Evolutionary conservation across 2,113 vertebrate genomes (phyloP).

Genomic region (Corydoras sp.): DNA sequence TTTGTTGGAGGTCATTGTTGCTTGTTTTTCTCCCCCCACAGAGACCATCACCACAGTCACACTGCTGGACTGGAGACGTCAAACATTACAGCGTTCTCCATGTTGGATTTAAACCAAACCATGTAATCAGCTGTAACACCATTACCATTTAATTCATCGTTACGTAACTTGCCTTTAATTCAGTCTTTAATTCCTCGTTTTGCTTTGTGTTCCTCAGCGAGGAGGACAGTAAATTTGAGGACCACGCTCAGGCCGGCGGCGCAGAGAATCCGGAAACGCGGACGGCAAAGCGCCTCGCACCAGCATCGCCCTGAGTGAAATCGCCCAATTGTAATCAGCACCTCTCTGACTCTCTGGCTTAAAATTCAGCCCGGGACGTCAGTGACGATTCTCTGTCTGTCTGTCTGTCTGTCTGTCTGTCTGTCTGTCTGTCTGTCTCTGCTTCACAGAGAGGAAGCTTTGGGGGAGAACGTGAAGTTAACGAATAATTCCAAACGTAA

Average conservation of each 20-base stretch:
- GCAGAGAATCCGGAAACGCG: constrained; percentile 41
- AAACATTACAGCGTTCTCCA: background rate
- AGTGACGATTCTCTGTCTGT: too few relatives aligned
- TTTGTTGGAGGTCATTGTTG: too few relatives aligned
- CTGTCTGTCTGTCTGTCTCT: background rate
- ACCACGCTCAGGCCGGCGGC: constrained; percentile 26
- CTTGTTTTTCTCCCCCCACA: background rate
- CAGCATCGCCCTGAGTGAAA: constrained; percentile 40
- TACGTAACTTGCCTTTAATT: background rate
- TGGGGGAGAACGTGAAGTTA: constrained; percentile 45
- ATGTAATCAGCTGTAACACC: constrained; percentile 1
- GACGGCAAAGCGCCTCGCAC: constrained; percentile 36
- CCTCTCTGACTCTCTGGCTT: background rate
- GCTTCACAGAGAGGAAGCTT: constrained; percentile 53
- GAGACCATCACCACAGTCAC: constrained; percentile 10
- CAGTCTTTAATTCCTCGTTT: background rate
- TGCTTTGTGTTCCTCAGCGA: constrained; percentile 41
- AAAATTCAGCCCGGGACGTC: background rate
- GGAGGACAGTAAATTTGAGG: constrained; percentile 39
- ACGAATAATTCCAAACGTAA: constrained; percentile 43
- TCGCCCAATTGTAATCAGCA: constrained; percentile 45
- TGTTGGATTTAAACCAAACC: constrained; percentile 13
- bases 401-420: too few relatives aligned
- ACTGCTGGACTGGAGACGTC: constrained; percentile 2
- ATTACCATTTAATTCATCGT: too few relatives aligned